phyloP scores from a whole-genome alignment of 1,140 invertebrate genomes.

The Bombus picipes region DNA sequence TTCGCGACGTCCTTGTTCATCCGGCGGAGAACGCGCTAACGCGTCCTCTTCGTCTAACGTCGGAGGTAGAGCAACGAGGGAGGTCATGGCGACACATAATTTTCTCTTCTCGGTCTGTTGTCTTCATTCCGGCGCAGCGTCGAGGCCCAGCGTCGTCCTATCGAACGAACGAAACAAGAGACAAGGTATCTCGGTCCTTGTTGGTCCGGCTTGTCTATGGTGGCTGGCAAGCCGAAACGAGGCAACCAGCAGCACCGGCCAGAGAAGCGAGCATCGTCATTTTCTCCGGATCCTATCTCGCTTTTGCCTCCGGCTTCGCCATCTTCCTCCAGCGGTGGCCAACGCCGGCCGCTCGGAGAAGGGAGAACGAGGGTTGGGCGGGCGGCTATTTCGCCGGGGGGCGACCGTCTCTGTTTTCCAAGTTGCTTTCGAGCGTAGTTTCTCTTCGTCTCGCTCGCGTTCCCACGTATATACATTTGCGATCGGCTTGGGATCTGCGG shows the following conservation, averaged over 20 bases:
- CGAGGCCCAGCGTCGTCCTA: background rate
- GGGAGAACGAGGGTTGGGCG: conserved; percentile 51
- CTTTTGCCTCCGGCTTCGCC: conserved; percentile 46
- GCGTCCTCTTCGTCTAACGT: background rate
- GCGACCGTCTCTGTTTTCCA: background rate
- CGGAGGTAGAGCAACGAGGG: background rate
- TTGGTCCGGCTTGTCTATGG: background rate
- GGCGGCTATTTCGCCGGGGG: conserved; percentile 40
- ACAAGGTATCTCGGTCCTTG: background rate
- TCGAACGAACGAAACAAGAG: background rate
- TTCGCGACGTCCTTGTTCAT: background rate
- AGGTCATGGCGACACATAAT: background rate
- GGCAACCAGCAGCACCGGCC: background rate
- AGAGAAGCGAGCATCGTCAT: background rate
- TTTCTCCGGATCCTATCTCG: conserved; percentile 37
- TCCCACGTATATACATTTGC: conserved; percentile 17
- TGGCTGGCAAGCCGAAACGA: background rate
- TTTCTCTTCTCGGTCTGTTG: background rate
- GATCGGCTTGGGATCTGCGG: conserved; percentile 54
- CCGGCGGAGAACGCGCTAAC: background rate
- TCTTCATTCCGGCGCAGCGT: background rate
- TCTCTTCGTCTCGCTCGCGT: background rate
- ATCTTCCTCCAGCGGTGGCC: conserved; percentile 60
- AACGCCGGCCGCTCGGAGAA: conserved; percentile 30
- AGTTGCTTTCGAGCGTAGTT: background rate